These are phyloP conservation scores for Acanthurus tractus DNA, from an alignment of 2,797 vertebrate genomes.

Conservation along the genomic window DNA sequence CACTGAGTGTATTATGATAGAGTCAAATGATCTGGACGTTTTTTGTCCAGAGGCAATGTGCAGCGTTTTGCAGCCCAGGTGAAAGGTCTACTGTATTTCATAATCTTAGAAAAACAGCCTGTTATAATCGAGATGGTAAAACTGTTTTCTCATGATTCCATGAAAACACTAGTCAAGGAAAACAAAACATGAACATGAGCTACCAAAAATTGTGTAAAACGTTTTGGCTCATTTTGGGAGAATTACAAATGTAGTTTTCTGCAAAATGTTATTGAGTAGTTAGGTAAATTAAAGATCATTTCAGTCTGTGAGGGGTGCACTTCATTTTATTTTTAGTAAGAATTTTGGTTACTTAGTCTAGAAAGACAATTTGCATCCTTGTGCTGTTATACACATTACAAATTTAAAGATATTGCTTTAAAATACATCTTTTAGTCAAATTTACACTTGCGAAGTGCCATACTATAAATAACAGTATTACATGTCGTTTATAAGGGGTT, in stretches of 20 bases:
- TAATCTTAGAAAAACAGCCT: not conserved
- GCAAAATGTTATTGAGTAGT: not conserved
- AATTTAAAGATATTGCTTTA: too few relatives aligned
- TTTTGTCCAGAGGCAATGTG: not conserved
- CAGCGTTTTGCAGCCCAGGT: not conserved
- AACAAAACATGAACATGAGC: not conserved
- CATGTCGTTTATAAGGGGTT: too few relatives aligned
- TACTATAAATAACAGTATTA: too few relatives aligned
- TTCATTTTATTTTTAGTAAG: too few relatives aligned
- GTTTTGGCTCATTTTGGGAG: not conserved
- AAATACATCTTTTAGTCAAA: too few relatives aligned
- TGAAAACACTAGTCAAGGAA: not conserved
- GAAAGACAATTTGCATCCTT: too few relatives aligned
- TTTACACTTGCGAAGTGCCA: too few relatives aligned
- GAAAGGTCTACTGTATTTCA: not conserved
- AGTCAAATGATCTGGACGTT: slow-evolving; percentile 9
- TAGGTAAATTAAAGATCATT: not conserved
- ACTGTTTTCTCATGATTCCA: not conserved
- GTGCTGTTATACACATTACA: too few relatives aligned
- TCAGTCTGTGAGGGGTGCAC: too few relatives aligned
- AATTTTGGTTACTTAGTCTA: too few relatives aligned
- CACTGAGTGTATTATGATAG: not conserved
- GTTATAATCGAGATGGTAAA: not conserved
- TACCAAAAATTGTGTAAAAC: not conserved
- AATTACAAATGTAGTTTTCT: slow-evolving; percentile 5